Conservation (phyloP, 2,113 vertebrate species). For the Anseranas semipalmata region DNA sequence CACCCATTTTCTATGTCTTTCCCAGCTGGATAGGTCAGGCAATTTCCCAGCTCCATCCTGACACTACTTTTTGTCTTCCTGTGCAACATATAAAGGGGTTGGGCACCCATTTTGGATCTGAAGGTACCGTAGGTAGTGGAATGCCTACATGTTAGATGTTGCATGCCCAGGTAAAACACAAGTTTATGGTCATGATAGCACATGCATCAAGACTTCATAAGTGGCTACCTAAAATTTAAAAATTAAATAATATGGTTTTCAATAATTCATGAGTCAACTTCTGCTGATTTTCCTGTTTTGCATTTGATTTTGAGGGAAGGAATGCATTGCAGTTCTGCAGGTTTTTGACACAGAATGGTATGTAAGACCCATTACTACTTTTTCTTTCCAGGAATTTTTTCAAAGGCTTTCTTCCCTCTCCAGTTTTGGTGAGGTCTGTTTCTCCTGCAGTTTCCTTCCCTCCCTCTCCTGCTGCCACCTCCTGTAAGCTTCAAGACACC, state of each 20-base stretch:
- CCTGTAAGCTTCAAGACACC: neutral
- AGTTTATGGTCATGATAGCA: neutral
- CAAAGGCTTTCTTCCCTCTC: neutral
- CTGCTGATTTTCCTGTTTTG: neutral
- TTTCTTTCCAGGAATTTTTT: neutral
- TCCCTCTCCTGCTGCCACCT: neutral
- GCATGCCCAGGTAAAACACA: neutral
- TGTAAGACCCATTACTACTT: neutral
- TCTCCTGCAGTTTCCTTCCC: neutral
- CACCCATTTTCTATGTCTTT: neutral
- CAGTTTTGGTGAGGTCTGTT: neutral
- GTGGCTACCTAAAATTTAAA: neutral
- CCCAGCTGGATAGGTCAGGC: neutral
- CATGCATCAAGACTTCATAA: neutral
- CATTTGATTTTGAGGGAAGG: neutral
- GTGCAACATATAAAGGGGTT: neutral
- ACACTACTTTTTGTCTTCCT: neutral
- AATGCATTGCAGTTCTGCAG: neutral
- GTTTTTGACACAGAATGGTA: neutral
- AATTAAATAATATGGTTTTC: neutral
- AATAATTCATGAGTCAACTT: neutral
- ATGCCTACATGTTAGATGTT: neutral
- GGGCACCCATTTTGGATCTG: neutral
- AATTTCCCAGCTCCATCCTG: neutral
- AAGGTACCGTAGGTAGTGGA: neutral